These are phyloP conservation scores for Drosophila aldrichi DNA, from an alignment of 2,888 invertebrate genomes.

Conservation along the genomic window DNA sequence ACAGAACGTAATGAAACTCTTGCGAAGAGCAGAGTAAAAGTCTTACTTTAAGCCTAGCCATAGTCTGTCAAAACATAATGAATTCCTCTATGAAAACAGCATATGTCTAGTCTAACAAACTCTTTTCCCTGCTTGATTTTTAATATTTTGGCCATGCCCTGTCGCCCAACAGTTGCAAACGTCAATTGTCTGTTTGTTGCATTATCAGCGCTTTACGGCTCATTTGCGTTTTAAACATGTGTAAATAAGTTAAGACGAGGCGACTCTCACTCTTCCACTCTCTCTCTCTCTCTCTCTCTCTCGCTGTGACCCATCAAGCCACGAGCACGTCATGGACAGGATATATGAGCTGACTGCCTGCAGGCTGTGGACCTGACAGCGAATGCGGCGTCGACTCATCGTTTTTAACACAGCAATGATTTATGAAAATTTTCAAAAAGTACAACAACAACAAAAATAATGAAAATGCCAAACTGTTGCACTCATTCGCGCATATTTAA, in stretches of 20 bases:
- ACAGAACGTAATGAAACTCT: too few species aligned
- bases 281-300: neutral
- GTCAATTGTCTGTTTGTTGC: constrained; percentile 70
- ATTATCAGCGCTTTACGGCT: constrained; percentile 78
- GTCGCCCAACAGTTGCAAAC: constrained; percentile 42
- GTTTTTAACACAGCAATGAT: constrained; percentile 66
- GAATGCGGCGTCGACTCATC: constrained; percentile 45
- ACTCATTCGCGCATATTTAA: constrained; percentile 57
- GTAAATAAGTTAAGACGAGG: constrained; percentile 66
- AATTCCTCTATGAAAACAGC: too few species aligned
- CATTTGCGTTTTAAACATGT: constrained; percentile 77
- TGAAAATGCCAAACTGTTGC: constrained; percentile 37
- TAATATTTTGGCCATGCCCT: constrained; percentile 8
- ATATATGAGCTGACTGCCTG: constrained; percentile 44
- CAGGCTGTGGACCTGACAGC: constrained; percentile 52
- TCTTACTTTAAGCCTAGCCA: neutral
- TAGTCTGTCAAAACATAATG: neutral
- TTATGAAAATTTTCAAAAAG: constrained; percentile 65
- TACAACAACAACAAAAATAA: neutral
- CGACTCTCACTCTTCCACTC: neutral
- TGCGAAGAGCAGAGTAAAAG: too few species aligned
- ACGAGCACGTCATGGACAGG: constrained; percentile 44
- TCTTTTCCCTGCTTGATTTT: too few species aligned
- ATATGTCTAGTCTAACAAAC: neutral
- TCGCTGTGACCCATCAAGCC: constrained; percentile 4